Conservation (phyloP, 2,113 vertebrate species). For the Zingel zingel region DNA sequence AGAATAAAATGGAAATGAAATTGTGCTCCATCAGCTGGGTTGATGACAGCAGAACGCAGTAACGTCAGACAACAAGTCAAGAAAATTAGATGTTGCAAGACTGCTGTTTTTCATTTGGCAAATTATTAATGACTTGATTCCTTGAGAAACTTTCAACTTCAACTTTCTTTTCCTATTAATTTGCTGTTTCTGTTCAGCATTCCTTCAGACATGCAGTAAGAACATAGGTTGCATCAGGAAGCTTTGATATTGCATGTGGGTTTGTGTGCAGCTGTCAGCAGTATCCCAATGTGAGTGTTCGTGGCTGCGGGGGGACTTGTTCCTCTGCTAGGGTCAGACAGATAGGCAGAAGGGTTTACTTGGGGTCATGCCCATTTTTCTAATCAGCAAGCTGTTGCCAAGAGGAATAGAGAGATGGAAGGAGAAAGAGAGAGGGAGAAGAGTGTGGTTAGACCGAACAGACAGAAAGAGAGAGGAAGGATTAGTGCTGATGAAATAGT, state of each 20-base stretch:
- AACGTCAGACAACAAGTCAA: conserved; percentile 27
- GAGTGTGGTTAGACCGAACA: conserved; percentile 3
- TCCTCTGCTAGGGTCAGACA: conserved; percentile 64
- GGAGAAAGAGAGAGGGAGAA: conserved; percentile 5
- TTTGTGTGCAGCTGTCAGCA: conserved; percentile 67
- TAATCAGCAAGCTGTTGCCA: conserved; percentile 67
- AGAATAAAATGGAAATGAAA: conserved; percentile 29
- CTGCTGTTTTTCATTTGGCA: conserved; percentile 32
- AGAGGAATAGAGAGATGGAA: conserved; percentile 48
- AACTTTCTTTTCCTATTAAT: conserved; percentile 31
- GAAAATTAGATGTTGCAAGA: not conserved
- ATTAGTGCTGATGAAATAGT: conserved; percentile 60
- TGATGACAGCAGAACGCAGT: conserved; percentile 23
- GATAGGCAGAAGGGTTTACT: conserved; percentile 64
- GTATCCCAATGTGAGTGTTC: conserved; percentile 40
- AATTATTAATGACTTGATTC: conserved; percentile 3
- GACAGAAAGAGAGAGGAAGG: conserved; percentile 21
- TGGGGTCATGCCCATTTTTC: conserved; percentile 65
- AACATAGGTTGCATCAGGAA: conserved; percentile 54
- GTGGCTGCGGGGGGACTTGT: conserved; percentile 44
- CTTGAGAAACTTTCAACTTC: not conserved
- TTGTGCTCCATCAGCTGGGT: conserved; percentile 22
- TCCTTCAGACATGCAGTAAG: conserved; percentile 13
- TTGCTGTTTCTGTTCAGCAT: conserved; percentile 32
- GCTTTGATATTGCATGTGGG: conserved; percentile 57